Evolutionary conservation across 1,140 invertebrate genomes (phyloP).

Genomic region (Bradysia coprophila): DNA sequence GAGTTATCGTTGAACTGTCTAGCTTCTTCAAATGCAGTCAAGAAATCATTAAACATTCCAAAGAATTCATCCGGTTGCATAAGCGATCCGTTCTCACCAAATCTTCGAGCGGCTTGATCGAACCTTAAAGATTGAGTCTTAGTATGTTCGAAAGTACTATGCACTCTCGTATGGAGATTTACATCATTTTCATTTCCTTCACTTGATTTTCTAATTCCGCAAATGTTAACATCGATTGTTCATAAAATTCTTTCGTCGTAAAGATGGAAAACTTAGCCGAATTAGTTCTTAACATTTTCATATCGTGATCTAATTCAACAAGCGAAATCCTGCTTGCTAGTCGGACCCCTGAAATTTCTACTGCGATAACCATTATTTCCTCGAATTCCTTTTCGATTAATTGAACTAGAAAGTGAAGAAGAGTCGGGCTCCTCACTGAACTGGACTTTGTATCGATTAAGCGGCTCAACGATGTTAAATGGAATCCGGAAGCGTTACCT

Average conservation of each 20-base stretch:
- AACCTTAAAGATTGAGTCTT: too few relatives aligned
- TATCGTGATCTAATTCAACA: slow-evolving; percentile 83
- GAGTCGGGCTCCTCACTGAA: slow-evolving; percentile 73
- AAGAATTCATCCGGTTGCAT: slow-evolving; percentile 93
- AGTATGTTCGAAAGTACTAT: too few relatives aligned
- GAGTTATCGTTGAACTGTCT: slow-evolving; percentile 76
- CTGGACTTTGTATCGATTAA: slow-evolving; percentile 90
- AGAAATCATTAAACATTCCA: slow-evolving; percentile 80
- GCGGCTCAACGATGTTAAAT: slow-evolving; percentile 74
- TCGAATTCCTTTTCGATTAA: slow-evolving; percentile 83
- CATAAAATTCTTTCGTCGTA: slow-evolving; percentile 89
- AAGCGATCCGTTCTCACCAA: slow-evolving; percentile 75
- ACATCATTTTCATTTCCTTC: slow-evolving; percentile 37
- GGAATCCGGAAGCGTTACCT: slow-evolving; percentile 88
- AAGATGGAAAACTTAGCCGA: slow-evolving; percentile 72
- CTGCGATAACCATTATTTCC: slow-evolving; percentile 76
- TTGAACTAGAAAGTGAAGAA: slow-evolving; percentile 90
- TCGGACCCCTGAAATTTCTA: slow-evolving; percentile 75
- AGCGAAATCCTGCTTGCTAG: slow-evolving; percentile 89
- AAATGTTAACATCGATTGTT: slow-evolving; percentile 73
- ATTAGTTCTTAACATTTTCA: slow-evolving; percentile 63
- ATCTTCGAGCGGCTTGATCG: slow-evolving; percentile 67
- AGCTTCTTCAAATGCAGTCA: slow-evolving; percentile 70
- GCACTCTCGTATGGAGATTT: too few relatives aligned
- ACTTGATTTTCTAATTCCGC: slow-evolving; percentile 89